Evolutionary conservation across 1,140 invertebrate species (phyloP).

Genomic region (Pseudoatta argentina): DNA sequence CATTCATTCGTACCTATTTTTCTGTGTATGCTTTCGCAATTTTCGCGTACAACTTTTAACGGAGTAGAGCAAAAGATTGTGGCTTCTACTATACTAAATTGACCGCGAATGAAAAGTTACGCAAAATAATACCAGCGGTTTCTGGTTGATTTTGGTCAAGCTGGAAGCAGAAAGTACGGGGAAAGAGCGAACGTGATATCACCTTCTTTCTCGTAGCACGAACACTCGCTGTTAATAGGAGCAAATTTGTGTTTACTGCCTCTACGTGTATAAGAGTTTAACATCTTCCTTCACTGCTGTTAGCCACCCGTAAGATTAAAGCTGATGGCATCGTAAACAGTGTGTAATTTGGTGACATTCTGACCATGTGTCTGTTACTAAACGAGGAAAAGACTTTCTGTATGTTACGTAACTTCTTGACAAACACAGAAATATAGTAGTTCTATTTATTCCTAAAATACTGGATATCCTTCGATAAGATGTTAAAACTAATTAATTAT

Average conservation of each 20-base stretch:
- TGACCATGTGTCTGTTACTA: slow-evolving; percentile 6
- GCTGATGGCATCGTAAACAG: slow-evolving; percentile 54
- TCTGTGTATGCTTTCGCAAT: not conserved
- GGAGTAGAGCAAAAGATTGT: not conserved
- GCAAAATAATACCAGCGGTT: slow-evolving; percentile 35
- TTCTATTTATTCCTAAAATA: not conserved
- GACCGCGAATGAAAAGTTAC: slow-evolving; percentile 35
- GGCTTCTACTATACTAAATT: slow-evolving; percentile 1
- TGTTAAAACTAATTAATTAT: no score
- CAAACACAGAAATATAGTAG: not conserved
- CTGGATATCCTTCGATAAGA: no score
- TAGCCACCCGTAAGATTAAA: slow-evolving; percentile 30
- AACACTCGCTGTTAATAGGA: slow-evolving; percentile 31
- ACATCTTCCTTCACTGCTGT: slow-evolving; percentile 29
- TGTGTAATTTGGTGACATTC: slow-evolving; percentile 35
- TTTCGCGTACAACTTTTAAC: slow-evolving; percentile 8
- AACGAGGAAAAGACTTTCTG: not conserved
- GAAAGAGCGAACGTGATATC: slow-evolving; percentile 24
- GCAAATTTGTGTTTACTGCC: slow-evolving; percentile 58
- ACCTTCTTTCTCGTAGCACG: slow-evolving; percentile 9
- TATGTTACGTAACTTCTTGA: not conserved
- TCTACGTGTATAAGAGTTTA: slow-evolving; percentile 48
- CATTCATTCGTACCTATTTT: not conserved
- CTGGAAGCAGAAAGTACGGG: slow-evolving; percentile 17
- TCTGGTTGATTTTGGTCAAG: slow-evolving; percentile 27